Evolutionary conservation across 2,888 invertebrate species (phyloP).

Genomic region (Ophion costatus): DNA sequence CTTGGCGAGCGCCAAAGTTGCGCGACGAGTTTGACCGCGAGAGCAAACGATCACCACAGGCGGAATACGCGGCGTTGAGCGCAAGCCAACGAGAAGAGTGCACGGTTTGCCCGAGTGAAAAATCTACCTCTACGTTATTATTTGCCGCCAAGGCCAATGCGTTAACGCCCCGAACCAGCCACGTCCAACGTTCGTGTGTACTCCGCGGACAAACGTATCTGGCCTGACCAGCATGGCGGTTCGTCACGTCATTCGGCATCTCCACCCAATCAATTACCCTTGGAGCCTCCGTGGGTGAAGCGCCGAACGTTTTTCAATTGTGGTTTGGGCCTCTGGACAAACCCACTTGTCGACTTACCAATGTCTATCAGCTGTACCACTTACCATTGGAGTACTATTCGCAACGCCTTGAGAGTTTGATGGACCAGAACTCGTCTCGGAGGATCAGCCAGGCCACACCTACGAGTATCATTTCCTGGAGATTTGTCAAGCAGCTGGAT

Average conservation of each 20-base stretch:
- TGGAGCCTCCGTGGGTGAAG: neutral
- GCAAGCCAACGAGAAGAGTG: neutral
- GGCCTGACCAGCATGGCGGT: neutral
- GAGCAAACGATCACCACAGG: constrained; percentile 52
- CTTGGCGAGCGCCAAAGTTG: constrained; percentile 45
- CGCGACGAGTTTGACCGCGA: constrained; percentile 48
- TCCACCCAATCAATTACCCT: neutral
- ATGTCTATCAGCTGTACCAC: neutral
- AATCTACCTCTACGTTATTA: constrained; percentile 78
- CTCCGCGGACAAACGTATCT: neutral
- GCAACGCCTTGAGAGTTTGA: neutral
- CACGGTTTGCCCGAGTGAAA: constrained; percentile 57
- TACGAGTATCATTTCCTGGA: neutral
- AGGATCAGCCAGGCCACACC: neutral
- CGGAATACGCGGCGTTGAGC: constrained; percentile 24
- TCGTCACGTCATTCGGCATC: neutral
- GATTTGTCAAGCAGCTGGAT: neutral
- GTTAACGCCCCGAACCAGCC: constrained; percentile 69
- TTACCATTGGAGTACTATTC: neutral
- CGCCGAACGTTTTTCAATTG: neutral
- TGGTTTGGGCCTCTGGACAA: neutral
- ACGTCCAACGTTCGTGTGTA: neutral
- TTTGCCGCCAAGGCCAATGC: constrained; percentile 79
- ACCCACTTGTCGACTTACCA: neutral
- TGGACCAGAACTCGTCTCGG: neutral